Evolutionary conservation across 1,140 invertebrate species (phyloP), one percentile per base, ranked within the genome.

Genomic region (Dinoponera quadriceps): DNA sequence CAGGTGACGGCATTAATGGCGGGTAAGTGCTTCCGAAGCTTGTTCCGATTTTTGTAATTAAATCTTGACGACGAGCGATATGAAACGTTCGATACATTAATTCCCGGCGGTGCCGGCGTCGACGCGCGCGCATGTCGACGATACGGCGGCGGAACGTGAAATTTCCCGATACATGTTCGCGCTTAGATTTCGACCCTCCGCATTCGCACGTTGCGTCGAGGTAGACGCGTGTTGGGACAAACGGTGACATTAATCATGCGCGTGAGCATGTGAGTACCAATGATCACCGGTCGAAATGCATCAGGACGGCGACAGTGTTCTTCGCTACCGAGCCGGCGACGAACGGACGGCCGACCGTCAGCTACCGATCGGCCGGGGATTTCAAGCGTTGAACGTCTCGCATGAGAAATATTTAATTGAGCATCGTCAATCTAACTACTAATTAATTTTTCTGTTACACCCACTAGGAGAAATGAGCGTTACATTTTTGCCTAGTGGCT

Each of bases 1-100:
- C 86, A 88, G 86, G 83, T 88, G 86, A 88, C 83, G 86, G 75
- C 83, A 88, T 88, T 88, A 88, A 88, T 88, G 86, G 82, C 38
- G 83, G 48, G 82, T 85, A 87, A 87, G 69, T 84, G 86, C 72
- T 87, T n/a, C 77, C 54, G 38, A 85, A 87, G 85, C 65, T 72
- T 78, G 73, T 77, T 88, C n/a, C 60, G 86, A 88, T 88, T 88
- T 88, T 87, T 85, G 66, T 63, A 62, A 80, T 69, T 60, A 78
- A 73, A 81, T 77, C 54, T 27, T n/a, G 20, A 22, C 73, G 51
- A 29, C 33, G 29, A 29, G 27, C 51, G 55, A 83, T 62, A 66
- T 14, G 49, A 78, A 57, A 27, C 63, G 59, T 65, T 78, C 75
- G 63, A 78, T 78, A 55, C 75, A 78, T 78, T 78, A 78, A 78